A percentile compares a stretch with the other conserved stretches of the same genome.
These are phyloP conservation scores for Thunnus albacares DNA, from an alignment of 2,797 vertebrate species.

Conservation along the genomic window DNA sequence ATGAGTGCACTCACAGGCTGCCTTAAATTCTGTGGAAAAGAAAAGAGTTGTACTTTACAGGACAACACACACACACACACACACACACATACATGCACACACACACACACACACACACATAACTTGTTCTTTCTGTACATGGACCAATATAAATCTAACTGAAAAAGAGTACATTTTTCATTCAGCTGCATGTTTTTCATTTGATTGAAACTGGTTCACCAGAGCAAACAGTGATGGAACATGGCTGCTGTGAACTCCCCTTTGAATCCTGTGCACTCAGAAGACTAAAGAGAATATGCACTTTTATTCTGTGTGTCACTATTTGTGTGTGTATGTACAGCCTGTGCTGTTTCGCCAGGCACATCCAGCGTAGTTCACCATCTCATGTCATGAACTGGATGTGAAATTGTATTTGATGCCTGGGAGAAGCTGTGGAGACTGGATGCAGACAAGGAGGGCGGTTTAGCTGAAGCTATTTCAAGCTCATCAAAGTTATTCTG, in stretches of 20 bases:
- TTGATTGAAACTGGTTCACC: constrained; percentile 50
- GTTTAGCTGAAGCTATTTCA: constrained; percentile 71
- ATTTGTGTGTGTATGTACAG: constrained; percentile 17
- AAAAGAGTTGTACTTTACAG: background rate
- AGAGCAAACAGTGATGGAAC: constrained; percentile 45
- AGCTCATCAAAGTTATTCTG: constrained; percentile 70
- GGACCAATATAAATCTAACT: constrained; percentile 20
- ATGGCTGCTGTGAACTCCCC: constrained; percentile 21
- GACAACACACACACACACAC: background rate
- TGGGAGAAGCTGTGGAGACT: constrained; percentile 21
- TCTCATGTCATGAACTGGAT: constrained; percentile 60
- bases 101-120: constrained; percentile 1
- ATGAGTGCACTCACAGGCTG: background rate
- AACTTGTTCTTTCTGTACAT: constrained; percentile 21
- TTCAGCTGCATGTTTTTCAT: constrained; percentile 50
- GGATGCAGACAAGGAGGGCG: constrained; percentile 46
- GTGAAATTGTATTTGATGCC: constrained; percentile 60
- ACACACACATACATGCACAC: background rate
- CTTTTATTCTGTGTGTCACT: constrained; percentile 32
- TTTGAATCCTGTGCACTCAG: constrained; percentile 43
- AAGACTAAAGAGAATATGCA: constrained; percentile 50
- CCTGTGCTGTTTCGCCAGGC: constrained; percentile 30
- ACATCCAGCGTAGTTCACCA: constrained; percentile 29
- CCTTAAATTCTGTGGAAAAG: background rate
- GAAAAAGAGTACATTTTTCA: constrained; percentile 25